These are phyloP conservation scores for Fregetta grallaria DNA, from an alignment of 2,113 vertebrate species.

Conservation along the genomic window DNA sequence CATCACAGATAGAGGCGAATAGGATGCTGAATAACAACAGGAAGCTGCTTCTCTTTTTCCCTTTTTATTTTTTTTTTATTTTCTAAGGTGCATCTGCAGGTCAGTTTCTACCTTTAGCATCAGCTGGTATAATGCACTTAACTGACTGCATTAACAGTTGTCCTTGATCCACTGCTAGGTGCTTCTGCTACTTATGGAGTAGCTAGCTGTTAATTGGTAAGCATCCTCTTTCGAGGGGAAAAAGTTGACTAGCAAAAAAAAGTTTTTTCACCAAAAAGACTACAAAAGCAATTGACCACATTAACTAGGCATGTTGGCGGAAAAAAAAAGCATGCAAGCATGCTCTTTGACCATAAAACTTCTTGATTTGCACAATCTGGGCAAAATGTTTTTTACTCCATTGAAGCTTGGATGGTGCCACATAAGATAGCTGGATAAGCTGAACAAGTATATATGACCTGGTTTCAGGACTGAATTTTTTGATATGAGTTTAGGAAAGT, in stretches of 20 bases:
- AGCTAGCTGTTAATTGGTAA: background rate
- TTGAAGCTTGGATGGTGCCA: background rate
- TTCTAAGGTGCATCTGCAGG: background rate
- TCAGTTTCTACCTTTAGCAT: background rate
- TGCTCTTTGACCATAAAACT: background rate
- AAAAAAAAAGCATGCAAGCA: background rate
- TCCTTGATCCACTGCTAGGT: background rate
- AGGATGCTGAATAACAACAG: background rate
- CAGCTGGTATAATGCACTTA: conserved; percentile 9
- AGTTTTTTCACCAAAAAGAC: background rate
- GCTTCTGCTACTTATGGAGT: background rate
- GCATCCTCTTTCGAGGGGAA: background rate
- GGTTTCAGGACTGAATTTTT: background rate
- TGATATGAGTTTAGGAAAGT: background rate
- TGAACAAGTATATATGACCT: background rate
- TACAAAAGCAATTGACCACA: background rate
- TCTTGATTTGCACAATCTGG: background rate
- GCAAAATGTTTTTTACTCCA: background rate
- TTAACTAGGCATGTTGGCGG: background rate
- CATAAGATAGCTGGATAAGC: background rate
- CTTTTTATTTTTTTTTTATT: background rate
- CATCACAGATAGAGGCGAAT: background rate
- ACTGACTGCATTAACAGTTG: background rate
- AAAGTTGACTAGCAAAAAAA: background rate
- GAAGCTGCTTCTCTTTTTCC: background rate